phyloP scores from a whole-genome alignment of 2,113 vertebrate species.

The Vidua macroura region DNA sequence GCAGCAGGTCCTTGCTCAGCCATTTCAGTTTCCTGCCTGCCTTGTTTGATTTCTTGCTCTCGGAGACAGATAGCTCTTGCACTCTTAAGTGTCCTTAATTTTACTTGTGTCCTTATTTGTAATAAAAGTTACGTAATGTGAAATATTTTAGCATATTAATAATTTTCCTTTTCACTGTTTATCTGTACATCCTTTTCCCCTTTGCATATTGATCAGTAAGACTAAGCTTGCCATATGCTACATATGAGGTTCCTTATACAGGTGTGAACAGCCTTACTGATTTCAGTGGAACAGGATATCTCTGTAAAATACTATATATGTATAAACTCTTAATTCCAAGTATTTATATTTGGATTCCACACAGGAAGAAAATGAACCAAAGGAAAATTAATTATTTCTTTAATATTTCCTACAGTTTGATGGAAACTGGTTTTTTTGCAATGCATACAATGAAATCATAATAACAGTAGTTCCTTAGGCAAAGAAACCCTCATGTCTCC shows the following conservation, averaged over 20 bases:
- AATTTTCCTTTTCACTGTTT: neutral
- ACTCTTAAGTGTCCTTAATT: neutral
- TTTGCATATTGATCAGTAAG: neutral
- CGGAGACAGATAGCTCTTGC: neutral
- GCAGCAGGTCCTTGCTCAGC: neutral
- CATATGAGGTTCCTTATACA: rapidly evolving
- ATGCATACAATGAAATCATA: neutral
- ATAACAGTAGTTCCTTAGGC: neutral
- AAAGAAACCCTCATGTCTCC: rapidly evolving
- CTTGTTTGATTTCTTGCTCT: neutral
- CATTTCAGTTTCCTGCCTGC: neutral
- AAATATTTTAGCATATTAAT: neutral
- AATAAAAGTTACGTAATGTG: neutral
- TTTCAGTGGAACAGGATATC: neutral
- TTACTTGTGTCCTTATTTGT: neutral
- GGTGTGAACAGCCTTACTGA: neutral
- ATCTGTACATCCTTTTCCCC: neutral
- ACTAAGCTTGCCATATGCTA: neutral
- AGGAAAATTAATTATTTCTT: neutral
- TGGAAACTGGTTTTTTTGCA: neutral
- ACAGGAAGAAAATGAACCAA: neutral
- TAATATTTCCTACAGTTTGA: neutral
- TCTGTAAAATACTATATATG: neutral
- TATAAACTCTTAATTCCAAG: neutral
- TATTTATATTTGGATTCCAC: neutral